Conservation (phyloP, 2,888 invertebrate genomes). For the Schrankia costaestrigalis region DNA sequence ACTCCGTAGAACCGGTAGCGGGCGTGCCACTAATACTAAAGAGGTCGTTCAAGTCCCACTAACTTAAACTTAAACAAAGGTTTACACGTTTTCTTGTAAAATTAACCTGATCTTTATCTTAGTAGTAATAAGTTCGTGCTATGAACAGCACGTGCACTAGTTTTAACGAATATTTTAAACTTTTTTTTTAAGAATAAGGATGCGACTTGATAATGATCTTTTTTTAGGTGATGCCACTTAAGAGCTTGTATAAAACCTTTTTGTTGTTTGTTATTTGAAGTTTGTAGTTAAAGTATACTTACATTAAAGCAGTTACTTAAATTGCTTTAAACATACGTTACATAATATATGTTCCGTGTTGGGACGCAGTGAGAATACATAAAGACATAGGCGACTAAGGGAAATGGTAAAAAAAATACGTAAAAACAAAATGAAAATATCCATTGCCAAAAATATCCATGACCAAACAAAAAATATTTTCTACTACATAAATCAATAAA, state of each 20-base stretch:
- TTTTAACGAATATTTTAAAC: conserved; percentile 67
- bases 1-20: conserved; percentile 69
- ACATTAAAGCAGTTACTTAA: no score
- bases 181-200: conserved; percentile 32
- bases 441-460: no score
- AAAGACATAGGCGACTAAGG: no score
- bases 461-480: no score
- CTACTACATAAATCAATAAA: no score
- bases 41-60: conserved; percentile 50
- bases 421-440: no score
- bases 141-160: conserved; percentile 70
- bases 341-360: no score
- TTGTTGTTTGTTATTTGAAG: not conserved
- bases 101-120: conserved; percentile 74
- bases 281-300: not conserved
- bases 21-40: conserved; percentile 72
- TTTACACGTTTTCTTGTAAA: conserved; percentile 71
- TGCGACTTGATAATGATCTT: conserved; percentile 27
- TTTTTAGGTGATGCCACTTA: conserved; percentile 19
- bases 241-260: not conserved
- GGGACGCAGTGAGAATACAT: no score
- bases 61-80: conserved; percentile 55
- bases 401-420: no score
- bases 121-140: conserved; percentile 60
- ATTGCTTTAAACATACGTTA: no score